These are phyloP conservation scores for Conomelus anceps DNA, from an alignment of 2,888 invertebrate species.

Conservation along the genomic window DNA sequence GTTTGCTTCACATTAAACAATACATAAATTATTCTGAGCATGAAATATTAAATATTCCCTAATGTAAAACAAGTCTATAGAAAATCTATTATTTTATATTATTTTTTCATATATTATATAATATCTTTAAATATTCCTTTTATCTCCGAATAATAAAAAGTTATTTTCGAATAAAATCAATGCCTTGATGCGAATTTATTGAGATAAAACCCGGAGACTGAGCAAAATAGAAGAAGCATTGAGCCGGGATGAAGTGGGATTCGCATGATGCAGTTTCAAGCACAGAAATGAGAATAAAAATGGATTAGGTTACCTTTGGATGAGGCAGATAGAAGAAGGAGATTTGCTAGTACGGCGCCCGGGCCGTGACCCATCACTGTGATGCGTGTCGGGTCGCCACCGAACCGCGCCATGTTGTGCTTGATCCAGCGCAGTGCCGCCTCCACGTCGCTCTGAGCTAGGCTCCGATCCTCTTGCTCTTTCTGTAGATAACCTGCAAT, in stretches of 20 bases:
- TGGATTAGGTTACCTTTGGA: slow-evolving; percentile 53
- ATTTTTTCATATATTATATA: too few relatives aligned
- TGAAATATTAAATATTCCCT: too few relatives aligned
- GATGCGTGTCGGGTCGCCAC: slow-evolving; percentile 76
- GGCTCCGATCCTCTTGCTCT: slow-evolving; percentile 43
- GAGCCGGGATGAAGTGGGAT: neutral
- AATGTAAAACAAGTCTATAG: too few relatives aligned
- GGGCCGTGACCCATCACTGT: slow-evolving; percentile 81
- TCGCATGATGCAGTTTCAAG: neutral
- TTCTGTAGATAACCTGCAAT: slow-evolving; percentile 50
- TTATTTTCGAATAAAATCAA: too few relatives aligned
- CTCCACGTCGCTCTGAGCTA: slow-evolving; percentile 72
- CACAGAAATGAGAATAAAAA: neutral
- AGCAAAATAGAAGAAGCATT: neutral
- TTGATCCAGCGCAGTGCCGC: slow-evolving; percentile 80
- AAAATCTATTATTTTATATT: too few relatives aligned
- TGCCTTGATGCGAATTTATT: neutral
- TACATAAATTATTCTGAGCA: too few relatives aligned
- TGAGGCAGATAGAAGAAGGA: slow-evolving; percentile 73
- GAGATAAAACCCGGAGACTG: neutral
- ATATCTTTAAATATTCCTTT: too few relatives aligned
- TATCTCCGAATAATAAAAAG: too few relatives aligned
- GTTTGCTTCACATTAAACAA: too few relatives aligned
- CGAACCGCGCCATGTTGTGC: slow-evolving; percentile 76
- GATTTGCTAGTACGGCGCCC: slow-evolving; percentile 77